These are phyloP conservation scores for Notarius quadriscutis DNA, from an alignment of 2,113 vertebrate genomes.

Conservation along the genomic window DNA sequence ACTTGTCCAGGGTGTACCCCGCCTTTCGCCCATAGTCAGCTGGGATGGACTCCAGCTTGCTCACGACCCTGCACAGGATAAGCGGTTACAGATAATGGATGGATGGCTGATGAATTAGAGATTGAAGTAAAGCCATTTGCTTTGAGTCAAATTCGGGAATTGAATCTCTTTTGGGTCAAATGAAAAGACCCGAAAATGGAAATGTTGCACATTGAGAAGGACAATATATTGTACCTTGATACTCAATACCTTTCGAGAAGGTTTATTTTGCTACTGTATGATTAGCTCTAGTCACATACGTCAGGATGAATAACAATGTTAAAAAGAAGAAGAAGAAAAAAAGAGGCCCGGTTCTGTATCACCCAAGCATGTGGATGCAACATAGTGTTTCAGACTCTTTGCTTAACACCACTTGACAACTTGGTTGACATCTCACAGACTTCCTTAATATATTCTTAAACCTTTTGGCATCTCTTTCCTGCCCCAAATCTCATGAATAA, in stretches of 20 bases:
- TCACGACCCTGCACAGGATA: too few species aligned
- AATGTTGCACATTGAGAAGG: neutral
- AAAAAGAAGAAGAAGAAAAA: neutral
- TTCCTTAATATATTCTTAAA: constrained; percentile 89
- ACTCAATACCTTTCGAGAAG: neutral
- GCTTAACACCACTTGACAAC: constrained; percentile 81
- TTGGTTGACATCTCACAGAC: constrained; percentile 80
- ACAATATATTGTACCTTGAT: neutral
- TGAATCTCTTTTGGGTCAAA: neutral
- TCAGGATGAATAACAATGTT: neutral
- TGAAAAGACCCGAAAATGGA: neutral
- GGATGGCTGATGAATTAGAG: neutral
- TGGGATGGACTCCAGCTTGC: too few species aligned
- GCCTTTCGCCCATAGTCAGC: too few species aligned
- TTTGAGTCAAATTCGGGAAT: constrained; percentile 12
- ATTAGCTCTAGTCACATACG: neutral
- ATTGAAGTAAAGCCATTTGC: neutral
- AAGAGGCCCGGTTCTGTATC: constrained; percentile 46
- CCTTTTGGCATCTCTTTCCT: constrained; percentile 82
- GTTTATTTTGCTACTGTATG: constrained; percentile 21
- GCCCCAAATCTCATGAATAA: constrained; percentile 85
- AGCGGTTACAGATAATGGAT: too few species aligned
- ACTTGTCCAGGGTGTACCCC: too few species aligned
- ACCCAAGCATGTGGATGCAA: constrained; percentile 64
- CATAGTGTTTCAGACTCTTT: constrained; percentile 69